phyloP scores from a whole-genome alignment of 2,888 invertebrate genomes.

The Apamea crenata region DNA sequence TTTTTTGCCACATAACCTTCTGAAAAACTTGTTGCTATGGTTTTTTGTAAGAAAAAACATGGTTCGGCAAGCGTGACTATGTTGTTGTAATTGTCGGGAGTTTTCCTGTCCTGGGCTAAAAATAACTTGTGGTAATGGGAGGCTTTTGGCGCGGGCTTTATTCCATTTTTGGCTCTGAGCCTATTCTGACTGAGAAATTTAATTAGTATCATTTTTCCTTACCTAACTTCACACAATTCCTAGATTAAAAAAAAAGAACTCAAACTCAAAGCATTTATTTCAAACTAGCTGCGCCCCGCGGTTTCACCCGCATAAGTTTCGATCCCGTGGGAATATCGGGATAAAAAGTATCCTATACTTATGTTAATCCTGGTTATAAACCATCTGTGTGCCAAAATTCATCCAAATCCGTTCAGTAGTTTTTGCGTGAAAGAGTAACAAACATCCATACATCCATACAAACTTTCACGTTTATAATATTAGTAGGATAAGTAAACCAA shows the following conservation, averaged over 20 bases:
- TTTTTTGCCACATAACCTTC: constrained; percentile 36
- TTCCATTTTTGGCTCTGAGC: too few species aligned
- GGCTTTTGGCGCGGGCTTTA: not conserved
- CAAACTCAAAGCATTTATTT: not conserved
- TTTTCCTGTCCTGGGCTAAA: not conserved
- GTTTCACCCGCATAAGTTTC: too few species aligned
- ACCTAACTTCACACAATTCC: not conserved
- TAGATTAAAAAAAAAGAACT: not conserved
- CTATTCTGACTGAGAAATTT: not conserved
- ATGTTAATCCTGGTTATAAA: too few species aligned
- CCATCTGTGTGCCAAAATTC: too few species aligned
- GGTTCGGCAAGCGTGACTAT: constrained; percentile 34
- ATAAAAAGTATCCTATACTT: too few species aligned
- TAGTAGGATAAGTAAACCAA: too few species aligned
- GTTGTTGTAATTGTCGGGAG: constrained; percentile 8
- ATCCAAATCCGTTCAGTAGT: too few species aligned
- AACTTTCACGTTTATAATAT: too few species aligned
- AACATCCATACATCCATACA: too few species aligned
- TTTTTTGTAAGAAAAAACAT: constrained; percentile 28
- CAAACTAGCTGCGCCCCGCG: too few species aligned
- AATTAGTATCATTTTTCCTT: not conserved
- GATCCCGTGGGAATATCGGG: too few species aligned
- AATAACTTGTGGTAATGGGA: constrained; percentile 2
- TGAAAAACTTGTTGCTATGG: constrained; percentile 28
- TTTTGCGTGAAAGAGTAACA: too few species aligned